Percentiles rank a stretch among this genome's conserved stretches.
Evolutionary conservation across 2,888 invertebrate genomes (phyloP).

Genomic region (Drosophila rubida): DNA sequence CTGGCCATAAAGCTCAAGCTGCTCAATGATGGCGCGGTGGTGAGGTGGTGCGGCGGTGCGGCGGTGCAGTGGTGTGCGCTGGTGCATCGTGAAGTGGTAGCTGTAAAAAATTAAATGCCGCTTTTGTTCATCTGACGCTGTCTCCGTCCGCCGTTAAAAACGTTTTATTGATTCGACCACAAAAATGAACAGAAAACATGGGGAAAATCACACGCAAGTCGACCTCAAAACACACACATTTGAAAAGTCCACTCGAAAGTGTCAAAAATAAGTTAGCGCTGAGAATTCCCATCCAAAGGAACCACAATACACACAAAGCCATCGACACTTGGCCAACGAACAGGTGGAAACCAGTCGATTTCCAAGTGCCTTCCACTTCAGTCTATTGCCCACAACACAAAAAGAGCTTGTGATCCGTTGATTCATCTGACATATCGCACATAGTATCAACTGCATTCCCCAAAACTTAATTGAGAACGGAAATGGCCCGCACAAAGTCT

Average conservation of each 20-base stretch:
- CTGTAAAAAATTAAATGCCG: slow-evolving; percentile 62
- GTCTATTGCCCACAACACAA: slow-evolving; percentile 6
- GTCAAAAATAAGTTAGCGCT: slow-evolving; percentile 39
- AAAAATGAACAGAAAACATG: background rate
- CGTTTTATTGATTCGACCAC: slow-evolving; percentile 49
- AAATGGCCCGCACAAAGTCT: slow-evolving; percentile 54
- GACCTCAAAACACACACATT: slow-evolving; percentile 22
- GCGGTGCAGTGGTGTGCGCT: too few relatives aligned
- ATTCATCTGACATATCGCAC: slow-evolving; percentile 20
- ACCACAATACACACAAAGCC: background rate
- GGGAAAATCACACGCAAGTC: slow-evolving; percentile 48
- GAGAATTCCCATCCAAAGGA: slow-evolving; percentile 6
- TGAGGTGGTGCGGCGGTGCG: background rate
- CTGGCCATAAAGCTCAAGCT: slow-evolving; percentile 33
- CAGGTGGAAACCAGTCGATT: slow-evolving; percentile 37
- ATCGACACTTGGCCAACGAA: slow-evolving; percentile 15
- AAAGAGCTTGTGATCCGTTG: slow-evolving; percentile 19
- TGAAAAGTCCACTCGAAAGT: slow-evolving; percentile 52
- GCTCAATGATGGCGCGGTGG: background rate
- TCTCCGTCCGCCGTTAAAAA: slow-evolving; percentile 14
- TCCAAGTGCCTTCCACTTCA: slow-evolving; percentile 20
- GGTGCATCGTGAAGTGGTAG: slow-evolving; percentile 34
- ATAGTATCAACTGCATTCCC: slow-evolving; percentile 43
- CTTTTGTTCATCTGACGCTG: slow-evolving; percentile 55
- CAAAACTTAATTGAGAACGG: slow-evolving; percentile 69